phyloP scores from a whole-genome alignment of 1,140 invertebrate genomes.

The Drosophila jambulina region DNA sequence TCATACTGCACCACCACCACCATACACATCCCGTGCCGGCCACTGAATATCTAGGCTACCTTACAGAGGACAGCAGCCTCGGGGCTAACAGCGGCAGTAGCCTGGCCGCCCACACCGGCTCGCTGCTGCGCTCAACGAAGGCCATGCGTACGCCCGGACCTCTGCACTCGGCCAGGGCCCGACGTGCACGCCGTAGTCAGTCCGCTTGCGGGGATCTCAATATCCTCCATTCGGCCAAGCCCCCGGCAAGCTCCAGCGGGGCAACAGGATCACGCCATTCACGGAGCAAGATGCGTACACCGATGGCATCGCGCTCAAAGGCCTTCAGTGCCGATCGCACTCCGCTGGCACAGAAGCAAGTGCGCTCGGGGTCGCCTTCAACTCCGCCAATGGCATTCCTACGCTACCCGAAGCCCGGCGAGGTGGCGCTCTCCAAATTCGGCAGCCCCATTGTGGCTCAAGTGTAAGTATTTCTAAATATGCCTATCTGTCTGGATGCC shows the following conservation, averaged over 20 bases:
- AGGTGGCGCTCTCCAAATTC: slow-evolving; percentile 88
- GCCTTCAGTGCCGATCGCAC: slow-evolving; percentile 80
- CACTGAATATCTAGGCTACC: slow-evolving; percentile 81
- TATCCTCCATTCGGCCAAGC: slow-evolving; percentile 32
- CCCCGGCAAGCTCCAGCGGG: not conserved
- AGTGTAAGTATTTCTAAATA: slow-evolving; percentile 51
- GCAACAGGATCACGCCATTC: slow-evolving; percentile 46
- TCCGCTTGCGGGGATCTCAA: slow-evolving; percentile 65
- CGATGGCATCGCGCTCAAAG: slow-evolving; percentile 67
- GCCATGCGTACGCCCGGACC: slow-evolving; percentile 75
- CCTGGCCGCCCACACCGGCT: slow-evolving; percentile 45
- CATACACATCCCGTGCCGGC: slow-evolving; percentile 20
- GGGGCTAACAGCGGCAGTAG: slow-evolving; percentile 42
- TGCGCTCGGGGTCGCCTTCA: slow-evolving; percentile 81
- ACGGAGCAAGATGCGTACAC: slow-evolving; percentile 79
- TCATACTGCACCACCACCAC: slow-evolving; percentile 9
- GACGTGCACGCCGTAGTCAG: slow-evolving; percentile 70
- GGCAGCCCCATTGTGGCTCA: slow-evolving; percentile 87
- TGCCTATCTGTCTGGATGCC: not conserved
- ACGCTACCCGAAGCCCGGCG: slow-evolving; percentile 87
- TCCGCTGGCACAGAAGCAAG: slow-evolving; percentile 19
- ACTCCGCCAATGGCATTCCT: slow-evolving; percentile 86
- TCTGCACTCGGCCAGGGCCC: slow-evolving; percentile 74
- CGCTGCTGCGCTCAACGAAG: slow-evolving; percentile 55
- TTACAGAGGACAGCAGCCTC: slow-evolving; percentile 84